A percentile compares a stretch with the other conserved stretches of the same genome.
Conservation (phyloP, 2,797 vertebrate species). For the Danio jaintianensis region DNA sequence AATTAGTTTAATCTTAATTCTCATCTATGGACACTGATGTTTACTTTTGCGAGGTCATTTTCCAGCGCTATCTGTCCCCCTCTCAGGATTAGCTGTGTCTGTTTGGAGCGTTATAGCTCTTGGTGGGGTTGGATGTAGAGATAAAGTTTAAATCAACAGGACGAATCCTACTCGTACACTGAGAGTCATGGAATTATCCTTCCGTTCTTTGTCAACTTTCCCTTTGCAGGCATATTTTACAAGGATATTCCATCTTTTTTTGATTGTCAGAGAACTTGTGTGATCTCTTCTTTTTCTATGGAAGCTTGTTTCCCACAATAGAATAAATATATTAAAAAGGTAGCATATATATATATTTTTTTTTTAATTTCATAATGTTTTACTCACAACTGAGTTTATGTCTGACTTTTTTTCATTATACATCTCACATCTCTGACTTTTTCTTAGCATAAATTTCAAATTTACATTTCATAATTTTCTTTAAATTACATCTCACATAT, state of each 20-base stretch:
- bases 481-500: too few species aligned
- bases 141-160: slow-evolving; percentile 56
- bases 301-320: neutral
- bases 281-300: neutral
- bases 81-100: slow-evolving; percentile 40
- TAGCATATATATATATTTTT: too few species aligned
- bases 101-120: slow-evolving; percentile 36
- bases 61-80: slow-evolving; percentile 21
- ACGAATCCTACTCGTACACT: slow-evolving; percentile 47
- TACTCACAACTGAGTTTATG: too few species aligned
- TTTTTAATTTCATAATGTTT: neutral
- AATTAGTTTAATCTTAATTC: slow-evolving; percentile 33
- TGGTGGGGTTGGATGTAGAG: slow-evolving; percentile 22
- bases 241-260: neutral
- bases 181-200: slow-evolving; percentile 46
- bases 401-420: too few species aligned
- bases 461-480: too few species aligned
- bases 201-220: slow-evolving; percentile 24
- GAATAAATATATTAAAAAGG: neutral
- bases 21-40: slow-evolving; percentile 31
- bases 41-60: slow-evolving; percentile 33
- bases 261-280: neutral
- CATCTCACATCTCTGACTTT: too few species aligned
- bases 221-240: neutral
- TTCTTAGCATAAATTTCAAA: too few species aligned